Conservation (phyloP, 1,140 invertebrate species). For the Sycophila sp. region DNA sequence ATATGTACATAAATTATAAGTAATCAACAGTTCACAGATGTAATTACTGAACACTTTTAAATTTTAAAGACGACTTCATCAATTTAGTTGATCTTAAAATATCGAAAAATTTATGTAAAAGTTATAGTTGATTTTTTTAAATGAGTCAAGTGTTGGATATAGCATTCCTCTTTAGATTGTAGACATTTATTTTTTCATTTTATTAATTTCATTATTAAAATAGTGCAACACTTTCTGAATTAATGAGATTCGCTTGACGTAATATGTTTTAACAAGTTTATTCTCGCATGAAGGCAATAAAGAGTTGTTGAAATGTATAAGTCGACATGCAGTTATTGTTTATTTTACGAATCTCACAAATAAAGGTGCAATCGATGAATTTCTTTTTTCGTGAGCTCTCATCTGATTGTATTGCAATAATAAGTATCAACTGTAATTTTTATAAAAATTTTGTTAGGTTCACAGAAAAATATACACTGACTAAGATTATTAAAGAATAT, state of each 20-base stretch:
- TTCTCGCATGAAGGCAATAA: background rate
- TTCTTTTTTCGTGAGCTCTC: no score
- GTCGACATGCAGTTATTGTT: no score
- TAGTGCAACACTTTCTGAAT: background rate
- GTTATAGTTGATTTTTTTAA: slow-evolving; percentile 8
- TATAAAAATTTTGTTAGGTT: slow-evolving; percentile 9
- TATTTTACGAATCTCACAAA: background rate
- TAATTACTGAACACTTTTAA: slow-evolving; percentile 7
- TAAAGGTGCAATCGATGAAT: no score
- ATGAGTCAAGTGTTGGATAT: background rate
- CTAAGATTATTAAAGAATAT: slow-evolving; percentile 8
- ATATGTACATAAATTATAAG: slow-evolving; percentile 21
- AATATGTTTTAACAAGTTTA: background rate
- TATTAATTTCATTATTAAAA: background rate
- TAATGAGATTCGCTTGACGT: background rate
- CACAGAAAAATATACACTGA: no score
- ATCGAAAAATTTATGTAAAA: background rate
- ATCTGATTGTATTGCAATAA: no score
- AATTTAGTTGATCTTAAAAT: background rate
- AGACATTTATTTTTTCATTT: background rate
- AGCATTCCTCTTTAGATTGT: background rate
- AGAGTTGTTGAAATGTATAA: background rate
- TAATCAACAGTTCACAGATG: background rate
- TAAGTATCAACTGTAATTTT: slow-evolving; percentile 17
- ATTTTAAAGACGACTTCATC: slow-evolving; percentile 21